Evolutionary conservation across 2,888 invertebrate genomes (phyloP).

Genomic region (Xanthorhoe designata): DNA sequence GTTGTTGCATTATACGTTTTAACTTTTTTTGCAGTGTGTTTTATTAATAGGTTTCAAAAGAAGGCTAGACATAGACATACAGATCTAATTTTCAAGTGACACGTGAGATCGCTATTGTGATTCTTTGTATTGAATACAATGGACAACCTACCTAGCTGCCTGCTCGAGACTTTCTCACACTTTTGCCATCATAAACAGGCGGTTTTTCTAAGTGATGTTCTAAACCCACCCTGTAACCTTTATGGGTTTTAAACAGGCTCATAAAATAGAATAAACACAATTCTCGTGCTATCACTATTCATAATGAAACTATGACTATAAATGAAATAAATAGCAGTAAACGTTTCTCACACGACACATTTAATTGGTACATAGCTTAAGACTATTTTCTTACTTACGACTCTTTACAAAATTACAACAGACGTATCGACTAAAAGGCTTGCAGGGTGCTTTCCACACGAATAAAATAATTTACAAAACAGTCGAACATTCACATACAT

Average conservation of each 20-base stretch:
- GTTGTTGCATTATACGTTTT: constrained; percentile 51
- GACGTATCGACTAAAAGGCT: constrained; percentile 81
- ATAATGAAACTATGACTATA: background rate
- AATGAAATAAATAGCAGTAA: constrained; percentile 50
- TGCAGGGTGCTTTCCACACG: constrained; percentile 81
- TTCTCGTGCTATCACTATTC: background rate
- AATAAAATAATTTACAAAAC: constrained; percentile 86
- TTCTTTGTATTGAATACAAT: constrained; percentile 39
- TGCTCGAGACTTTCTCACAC: constrained; percentile 39
- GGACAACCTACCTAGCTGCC: constrained; percentile 8
- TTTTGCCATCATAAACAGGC: constrained; percentile 29
- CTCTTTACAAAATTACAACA: constrained; percentile 86
- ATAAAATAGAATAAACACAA: background rate
- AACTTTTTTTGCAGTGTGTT: constrained; percentile 34
- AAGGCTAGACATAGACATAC: constrained; percentile 13
- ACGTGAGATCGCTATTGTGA: constrained; percentile 42
- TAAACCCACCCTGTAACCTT: constrained; percentile 20
- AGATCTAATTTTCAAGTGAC: constrained; percentile 41
- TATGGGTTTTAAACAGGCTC: background rate
- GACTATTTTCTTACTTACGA: constrained; percentile 79
- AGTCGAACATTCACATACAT: constrained; percentile 80
- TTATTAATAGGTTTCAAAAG: constrained; percentile 20
- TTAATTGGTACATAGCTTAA: constrained; percentile 84
- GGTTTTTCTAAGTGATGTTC: constrained; percentile 25
- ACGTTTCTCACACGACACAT: constrained; percentile 77